phyloP scores from a whole-genome alignment of 2,888 invertebrate species.

The Aleiodes alternator region DNA sequence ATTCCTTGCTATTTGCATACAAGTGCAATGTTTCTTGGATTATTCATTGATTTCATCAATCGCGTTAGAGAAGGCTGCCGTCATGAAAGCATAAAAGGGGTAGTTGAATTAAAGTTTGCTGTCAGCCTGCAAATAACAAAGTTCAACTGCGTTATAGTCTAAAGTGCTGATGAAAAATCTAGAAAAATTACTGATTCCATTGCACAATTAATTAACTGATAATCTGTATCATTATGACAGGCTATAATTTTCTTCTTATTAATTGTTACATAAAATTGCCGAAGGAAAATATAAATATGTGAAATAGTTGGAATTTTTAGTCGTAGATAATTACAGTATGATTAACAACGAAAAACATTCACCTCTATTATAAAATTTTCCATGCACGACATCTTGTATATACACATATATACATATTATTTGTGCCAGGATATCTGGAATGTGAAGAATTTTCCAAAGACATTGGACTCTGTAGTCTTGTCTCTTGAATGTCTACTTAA shows the following conservation, averaged over 20 bases:
- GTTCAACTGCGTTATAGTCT: too few species aligned
- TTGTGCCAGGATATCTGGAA: neutral
- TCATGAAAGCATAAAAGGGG: too few species aligned
- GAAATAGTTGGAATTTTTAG: too few species aligned
- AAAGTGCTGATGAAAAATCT: neutral
- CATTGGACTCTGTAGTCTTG: conserved; percentile 6
- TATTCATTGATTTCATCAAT: too few species aligned
- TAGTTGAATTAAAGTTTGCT: too few species aligned
- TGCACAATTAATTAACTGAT: neutral
- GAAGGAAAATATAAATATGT: neutral
- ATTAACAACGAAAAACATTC: conserved; percentile 5
- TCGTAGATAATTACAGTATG: neutral
- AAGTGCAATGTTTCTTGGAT: too few species aligned
- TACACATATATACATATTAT: neutral
- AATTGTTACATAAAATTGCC: neutral
- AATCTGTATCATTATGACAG: neutral
- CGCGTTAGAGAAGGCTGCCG: too few species aligned
- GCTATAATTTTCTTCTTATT: neutral
- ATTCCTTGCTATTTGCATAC: too few species aligned
- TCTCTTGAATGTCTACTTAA: conserved; percentile 17
- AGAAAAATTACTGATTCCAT: neutral
- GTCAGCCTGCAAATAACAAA: too few species aligned
- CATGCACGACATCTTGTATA: neutral
- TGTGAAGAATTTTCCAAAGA: conserved; percentile 9
- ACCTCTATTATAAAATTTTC: conserved; percentile 12